These are phyloP conservation scores for Antheraea yamamai DNA, from an alignment of 2,888 invertebrate species.

Conservation along the genomic window DNA sequence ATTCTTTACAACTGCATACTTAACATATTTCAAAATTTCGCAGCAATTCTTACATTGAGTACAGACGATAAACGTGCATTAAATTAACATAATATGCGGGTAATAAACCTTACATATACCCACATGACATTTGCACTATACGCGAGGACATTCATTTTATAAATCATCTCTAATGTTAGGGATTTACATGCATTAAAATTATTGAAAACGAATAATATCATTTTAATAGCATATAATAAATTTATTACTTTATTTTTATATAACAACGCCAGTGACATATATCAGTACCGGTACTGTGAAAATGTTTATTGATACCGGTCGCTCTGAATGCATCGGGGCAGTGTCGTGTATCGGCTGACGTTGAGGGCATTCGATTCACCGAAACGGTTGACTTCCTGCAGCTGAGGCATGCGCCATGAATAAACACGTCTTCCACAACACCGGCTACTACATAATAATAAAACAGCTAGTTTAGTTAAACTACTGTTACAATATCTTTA, in stretches of 20 bases:
- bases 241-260: neutral
- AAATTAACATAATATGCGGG: constrained; percentile 72
- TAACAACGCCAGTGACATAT: neutral
- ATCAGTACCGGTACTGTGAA: neutral
- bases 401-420: constrained; percentile 64
- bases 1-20: constrained; percentile 41
- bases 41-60: constrained; percentile 50
- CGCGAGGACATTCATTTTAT: constrained; percentile 58
- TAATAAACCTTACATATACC: constrained; percentile 66
- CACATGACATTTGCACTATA: constrained; percentile 60
- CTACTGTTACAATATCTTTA: constrained; percentile 23
- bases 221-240: neutral
- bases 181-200: constrained; percentile 42
- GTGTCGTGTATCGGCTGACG: constrained; percentile 59
- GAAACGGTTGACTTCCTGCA: constrained; percentile 72
- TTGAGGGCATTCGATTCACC: constrained; percentile 58
- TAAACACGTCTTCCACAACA: constrained; percentile 59
- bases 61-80: constrained; percentile 49
- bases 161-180: constrained; percentile 42
- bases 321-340: constrained; percentile 40
- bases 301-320: constrained; percentile 47
- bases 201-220: neutral
- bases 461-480: constrained; percentile 36
- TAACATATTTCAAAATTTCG: constrained; percentile 54
- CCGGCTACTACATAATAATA: constrained; percentile 40